Evolutionary conservation across 2,113 vertebrate genomes (phyloP).

Genomic region (Cryptotis parvus): DNA sequence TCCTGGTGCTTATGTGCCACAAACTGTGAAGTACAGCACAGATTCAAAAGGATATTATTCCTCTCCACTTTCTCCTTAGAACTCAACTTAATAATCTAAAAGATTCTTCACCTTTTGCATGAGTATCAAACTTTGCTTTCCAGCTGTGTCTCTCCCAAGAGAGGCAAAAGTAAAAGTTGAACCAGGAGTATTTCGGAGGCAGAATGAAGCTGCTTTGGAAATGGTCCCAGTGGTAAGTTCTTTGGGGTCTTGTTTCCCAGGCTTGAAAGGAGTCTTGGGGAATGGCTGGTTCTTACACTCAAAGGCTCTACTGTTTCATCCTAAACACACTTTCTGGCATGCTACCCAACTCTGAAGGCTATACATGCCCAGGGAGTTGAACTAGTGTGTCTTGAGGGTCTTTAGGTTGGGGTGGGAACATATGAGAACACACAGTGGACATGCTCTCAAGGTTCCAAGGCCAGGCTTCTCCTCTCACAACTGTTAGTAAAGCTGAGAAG

Average conservation of each 20-base stretch:
- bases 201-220: background rate
- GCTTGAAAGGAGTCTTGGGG: background rate
- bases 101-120: background rate
- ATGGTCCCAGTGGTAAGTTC: background rate
- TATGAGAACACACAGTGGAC: too few species aligned
- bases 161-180: slow-evolving; percentile 7
- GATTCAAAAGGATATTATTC: background rate
- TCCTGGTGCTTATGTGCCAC: background rate
- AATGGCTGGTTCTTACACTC: background rate
- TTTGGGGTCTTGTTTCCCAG: background rate
- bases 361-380: background rate
- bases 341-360: background rate
- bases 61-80: background rate
- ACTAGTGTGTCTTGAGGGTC: background rate
- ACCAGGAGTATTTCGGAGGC: background rate
- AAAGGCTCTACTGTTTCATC: background rate
- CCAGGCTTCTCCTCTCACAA: slow-evolving; percentile 30
- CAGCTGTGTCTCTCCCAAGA: slow-evolving; percentile 1
- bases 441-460: slow-evolving; percentile 9
- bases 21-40: background rate
- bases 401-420: background rate
- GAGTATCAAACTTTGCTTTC: slow-evolving; percentile 16
- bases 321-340: background rate
- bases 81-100: background rate
- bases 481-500: background rate